phyloP scores from a whole-genome alignment of 2,113 vertebrate genomes.

The Chrysemys picta region DNA sequence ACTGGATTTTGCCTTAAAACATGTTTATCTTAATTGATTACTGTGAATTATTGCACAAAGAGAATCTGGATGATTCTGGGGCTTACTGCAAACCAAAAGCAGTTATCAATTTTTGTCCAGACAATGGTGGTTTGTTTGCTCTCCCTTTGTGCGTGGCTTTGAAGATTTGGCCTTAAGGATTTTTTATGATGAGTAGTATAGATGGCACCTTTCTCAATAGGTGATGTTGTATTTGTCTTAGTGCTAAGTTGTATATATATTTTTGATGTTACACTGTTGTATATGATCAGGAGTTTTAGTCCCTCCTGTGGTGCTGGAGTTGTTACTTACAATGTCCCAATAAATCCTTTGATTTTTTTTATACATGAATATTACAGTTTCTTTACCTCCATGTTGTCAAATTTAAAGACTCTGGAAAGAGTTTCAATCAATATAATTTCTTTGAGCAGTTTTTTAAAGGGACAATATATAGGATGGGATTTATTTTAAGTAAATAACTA shows the following conservation, averaged over 20 bases:
- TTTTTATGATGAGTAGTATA: neutral
- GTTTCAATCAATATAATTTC: neutral
- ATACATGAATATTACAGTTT: neutral
- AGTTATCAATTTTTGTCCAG: neutral
- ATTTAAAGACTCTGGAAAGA: neutral
- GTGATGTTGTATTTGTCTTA: neutral
- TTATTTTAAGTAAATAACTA: neutral
- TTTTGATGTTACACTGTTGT: too few relatives aligned
- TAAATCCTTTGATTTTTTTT: neutral
- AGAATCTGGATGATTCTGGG: neutral
- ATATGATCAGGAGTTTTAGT: neutral
- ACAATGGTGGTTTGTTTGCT: neutral
- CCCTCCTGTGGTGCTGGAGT: neutral
- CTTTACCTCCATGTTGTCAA: neutral
- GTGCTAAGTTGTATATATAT: neutral
- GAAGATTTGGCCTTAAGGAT: neutral
- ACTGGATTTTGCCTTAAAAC: neutral
- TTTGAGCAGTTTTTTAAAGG: neutral
- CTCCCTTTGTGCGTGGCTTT: neutral
- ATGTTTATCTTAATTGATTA: neutral
- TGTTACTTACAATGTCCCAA: neutral
- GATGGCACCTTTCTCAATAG: neutral
- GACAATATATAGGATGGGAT: neutral
- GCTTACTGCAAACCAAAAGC: neutral
- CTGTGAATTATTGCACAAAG: neutral